Base-by-base conservation (phyloP, 1,140 invertebrate species). In the Ceratoteleas bidentatus region DNA sequence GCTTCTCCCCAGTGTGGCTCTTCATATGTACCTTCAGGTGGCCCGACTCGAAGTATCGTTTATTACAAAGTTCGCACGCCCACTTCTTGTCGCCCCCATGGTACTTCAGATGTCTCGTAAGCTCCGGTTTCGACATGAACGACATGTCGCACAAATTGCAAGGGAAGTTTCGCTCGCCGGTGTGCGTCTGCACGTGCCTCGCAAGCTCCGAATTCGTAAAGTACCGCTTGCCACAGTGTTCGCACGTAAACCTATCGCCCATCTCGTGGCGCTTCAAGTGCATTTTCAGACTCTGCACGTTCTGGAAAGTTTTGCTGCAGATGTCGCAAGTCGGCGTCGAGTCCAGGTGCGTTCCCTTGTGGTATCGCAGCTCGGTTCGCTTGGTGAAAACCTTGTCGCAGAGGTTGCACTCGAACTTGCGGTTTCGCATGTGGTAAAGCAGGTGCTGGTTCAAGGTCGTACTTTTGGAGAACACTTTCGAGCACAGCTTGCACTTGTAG, bases 1-100 rank as follows among this genome's bases (percentile, higher is more conserved):
- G 91, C 72, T 91, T 91, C 8, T 91, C 88, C 34, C 93, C 93
- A 0, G 91, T 91, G 65, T 92, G 90, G 50, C 92, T 91, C 10
- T 93, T 86, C 38, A 88, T 81, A 77, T 94, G 93, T 54, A 93
- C 90, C 70, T 93, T 93, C 6, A 91, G 84, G 68, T 93, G 93
- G 15, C 86, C 86, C 0, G 87, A 88, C 38, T 88, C 87, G 66
- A 87, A 88, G 24, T 88, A 88, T 7, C 74, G 64, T 64, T 91
- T 90, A 6, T 65, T 74, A 53, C 87, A 90, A 8, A 89, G 87
- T 80, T 95, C 92, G n/a, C 92, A 92, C 85, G 94, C 93, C 58
- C 86, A 88, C 54, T 77, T 85, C 36, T 87, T 88, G 1, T 83
- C 81, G 0, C 86, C 87, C 10, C 74, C 84, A 56, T 88, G 87